Evolutionary conservation across 2,797 vertebrate species (phyloP).

Genomic region (Argentina silus): DNA sequence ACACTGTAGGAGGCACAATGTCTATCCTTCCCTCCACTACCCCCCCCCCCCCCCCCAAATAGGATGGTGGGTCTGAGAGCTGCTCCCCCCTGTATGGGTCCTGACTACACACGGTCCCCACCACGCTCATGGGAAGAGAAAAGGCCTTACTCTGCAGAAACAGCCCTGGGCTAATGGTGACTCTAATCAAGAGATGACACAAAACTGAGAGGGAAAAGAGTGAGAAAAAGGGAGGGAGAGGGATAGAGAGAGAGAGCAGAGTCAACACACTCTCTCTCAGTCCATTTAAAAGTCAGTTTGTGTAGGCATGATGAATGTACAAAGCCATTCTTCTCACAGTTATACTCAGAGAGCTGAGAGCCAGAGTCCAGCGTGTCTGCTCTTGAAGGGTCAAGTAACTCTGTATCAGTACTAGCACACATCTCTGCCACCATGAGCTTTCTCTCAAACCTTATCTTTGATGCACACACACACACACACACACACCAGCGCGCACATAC

Average conservation of each 20-base stretch:
- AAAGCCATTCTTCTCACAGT: background rate
- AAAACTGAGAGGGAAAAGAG: conserved; percentile 1
- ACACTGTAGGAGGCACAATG: too few relatives aligned
- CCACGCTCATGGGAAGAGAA: background rate
- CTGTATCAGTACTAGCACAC: background rate
- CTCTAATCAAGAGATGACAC: conserved; percentile 65
- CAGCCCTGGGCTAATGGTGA: conserved; percentile 59
- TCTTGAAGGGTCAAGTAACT: background rate
- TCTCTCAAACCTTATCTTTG: background rate
- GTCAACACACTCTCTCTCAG: background rate
- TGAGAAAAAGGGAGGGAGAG: conserved; percentile 26
- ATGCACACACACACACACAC: background rate
- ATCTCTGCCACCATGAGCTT: background rate
- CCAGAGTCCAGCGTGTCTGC: background rate
- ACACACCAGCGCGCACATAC: background rate
- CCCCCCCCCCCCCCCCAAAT: too few relatives aligned
- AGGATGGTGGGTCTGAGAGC: too few relatives aligned
- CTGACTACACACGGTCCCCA: background rate
- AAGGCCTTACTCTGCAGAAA: conserved; percentile 65
- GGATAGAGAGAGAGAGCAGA: conserved; percentile 44
- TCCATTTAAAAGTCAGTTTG: background rate
- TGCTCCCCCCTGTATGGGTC: too few relatives aligned
- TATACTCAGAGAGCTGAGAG: background rate
- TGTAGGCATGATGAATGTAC: background rate
- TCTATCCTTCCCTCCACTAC: background rate